Evolutionary conservation across 1,140 invertebrate genomes (phyloP), one percentile per base, ranked within the genome.

Genomic region (Teleopsis dalmanni): DNA sequence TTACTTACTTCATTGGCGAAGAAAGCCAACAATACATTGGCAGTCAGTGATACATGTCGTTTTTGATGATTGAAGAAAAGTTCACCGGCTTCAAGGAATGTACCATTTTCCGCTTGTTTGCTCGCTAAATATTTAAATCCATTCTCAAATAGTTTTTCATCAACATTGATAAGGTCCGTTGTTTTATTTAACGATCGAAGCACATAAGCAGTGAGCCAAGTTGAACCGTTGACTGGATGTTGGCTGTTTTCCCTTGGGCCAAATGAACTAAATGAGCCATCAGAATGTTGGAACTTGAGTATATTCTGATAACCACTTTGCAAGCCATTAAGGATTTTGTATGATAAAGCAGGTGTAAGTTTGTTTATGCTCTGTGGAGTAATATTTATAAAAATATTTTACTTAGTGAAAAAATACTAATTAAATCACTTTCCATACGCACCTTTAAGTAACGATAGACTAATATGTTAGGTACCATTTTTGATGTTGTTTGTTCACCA

Each of bases 231-330:
- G 37, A 56, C 60, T 16, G 50, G 50, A 3, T 55, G 52, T 10
- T 59, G 54, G 44, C 57, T 53, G 2, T 67, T 76, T 21, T 57
- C 54, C 31, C 48, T 25, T 0, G 55, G 60, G 26, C 92, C 92
- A 68, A 95, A 97, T 75, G 91, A 86, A 61, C 91, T 93, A 70
- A 95, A 99, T 0, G 94, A 98, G 9, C 93, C 93, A 72, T 99
- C 94, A 73, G 54, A 78, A 52, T 88, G 84, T 47, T 82, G 83
- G 65, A 91, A 99, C 2, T 84, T 91, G 57, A 99, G 75, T 68
- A 98, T 86, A 51, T 91, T 78, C 69, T 99, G 95, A 63, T 95
- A 95, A n/a, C 92, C 91, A 78, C 71, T 92, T 84, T 22, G 85
- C 65, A 97, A 81, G 58, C 84, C 85, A 11, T 79, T 74, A 16